Evolutionary conservation across 1,140 invertebrate genomes (phyloP).

Genomic region (Musca vetustissima): DNA sequence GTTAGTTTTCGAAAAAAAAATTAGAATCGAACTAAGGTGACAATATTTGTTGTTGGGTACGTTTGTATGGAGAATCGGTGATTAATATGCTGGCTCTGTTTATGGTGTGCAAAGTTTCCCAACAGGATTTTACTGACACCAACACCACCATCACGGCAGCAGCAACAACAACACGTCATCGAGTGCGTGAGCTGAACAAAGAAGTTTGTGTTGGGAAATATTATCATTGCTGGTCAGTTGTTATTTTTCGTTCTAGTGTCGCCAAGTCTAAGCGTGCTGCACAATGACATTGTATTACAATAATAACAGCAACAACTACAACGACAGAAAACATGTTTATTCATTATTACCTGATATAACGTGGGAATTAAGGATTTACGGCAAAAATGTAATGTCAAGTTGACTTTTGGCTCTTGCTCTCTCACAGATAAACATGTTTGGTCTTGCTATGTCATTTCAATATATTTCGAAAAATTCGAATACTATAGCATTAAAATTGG

Average conservation of each 20-base stretch:
- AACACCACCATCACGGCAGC: too few species aligned
- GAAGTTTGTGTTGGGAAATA: background rate
- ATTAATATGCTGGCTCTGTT: constrained; percentile 16
- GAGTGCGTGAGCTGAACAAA: constrained; percentile 15
- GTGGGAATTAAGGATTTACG: constrained; percentile 54
- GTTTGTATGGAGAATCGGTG: background rate
- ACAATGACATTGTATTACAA: background rate
- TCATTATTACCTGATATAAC: constrained; percentile 33
- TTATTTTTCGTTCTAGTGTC: background rate
- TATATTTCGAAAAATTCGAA: too few species aligned
- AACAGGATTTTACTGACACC: constrained; percentile 5
- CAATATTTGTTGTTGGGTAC: background rate
- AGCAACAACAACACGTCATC: background rate
- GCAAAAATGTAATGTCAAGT: too few species aligned
- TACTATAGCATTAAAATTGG: too few species aligned
- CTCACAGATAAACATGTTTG: too few species aligned
- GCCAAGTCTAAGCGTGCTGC: background rate
- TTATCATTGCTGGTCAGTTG: too few species aligned
- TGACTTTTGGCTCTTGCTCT: too few species aligned
- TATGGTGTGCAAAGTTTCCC: constrained; percentile 5
- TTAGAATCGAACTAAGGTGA: too few species aligned
- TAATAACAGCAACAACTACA: too few species aligned
- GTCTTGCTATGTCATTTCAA: too few species aligned
- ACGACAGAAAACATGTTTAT: background rate
- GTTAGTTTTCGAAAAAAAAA: too few species aligned